Base-by-base conservation (phyloP, 2,797 vertebrate species). In the Rallus crepitans region DNA sequence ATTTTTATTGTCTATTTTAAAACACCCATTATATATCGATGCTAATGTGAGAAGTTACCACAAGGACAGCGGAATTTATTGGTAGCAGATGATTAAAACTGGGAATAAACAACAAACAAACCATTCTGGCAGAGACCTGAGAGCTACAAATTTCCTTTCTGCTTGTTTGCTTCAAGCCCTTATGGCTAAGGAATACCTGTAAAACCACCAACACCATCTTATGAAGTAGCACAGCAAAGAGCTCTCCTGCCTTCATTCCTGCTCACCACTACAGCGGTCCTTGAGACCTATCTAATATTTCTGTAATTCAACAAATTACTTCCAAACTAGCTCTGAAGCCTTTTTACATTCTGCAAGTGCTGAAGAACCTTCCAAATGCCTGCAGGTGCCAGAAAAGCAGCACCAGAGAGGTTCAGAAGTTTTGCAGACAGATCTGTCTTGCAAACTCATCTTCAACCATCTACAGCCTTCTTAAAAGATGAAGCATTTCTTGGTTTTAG, bases 1-100 rank as follows among this genome's bases (percentile, higher is more conserved):
- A 88, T 93, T 96, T 93, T 94, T 86, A 78, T 84, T 96, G 81
- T 82, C 57, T 90, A n/a, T 48, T 94, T 92, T 84, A 92, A 93
- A 95, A 48, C 45, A 90, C 76, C 50, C 83, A 82, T 76, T 86
- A 94, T 86, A 39, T 71, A 96, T 84, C 88, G 90, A 89, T 64
- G 80, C 63, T 91, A 90, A 93, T 73, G 70, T 31, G 53, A 87
- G 73, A 95, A 88, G 37, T 28, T 95, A 90, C 79, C 80, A 94
- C 87, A 75, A 79, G 88, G 73, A 78, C 70, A 96, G 24, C 6
- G 19, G 72, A 90, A 92, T 93, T 88, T 90, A 94, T 82, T 92
- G 53, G 89, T 68, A 94, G 71, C 64, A 94, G 91, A 94, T 90
- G 70, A 96, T 71, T 94, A 90, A 91, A 95, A 94, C 42, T 72